Base-by-base conservation (phyloP, 2,113 vertebrate genomes). In the Tringa solitaria region DNA sequence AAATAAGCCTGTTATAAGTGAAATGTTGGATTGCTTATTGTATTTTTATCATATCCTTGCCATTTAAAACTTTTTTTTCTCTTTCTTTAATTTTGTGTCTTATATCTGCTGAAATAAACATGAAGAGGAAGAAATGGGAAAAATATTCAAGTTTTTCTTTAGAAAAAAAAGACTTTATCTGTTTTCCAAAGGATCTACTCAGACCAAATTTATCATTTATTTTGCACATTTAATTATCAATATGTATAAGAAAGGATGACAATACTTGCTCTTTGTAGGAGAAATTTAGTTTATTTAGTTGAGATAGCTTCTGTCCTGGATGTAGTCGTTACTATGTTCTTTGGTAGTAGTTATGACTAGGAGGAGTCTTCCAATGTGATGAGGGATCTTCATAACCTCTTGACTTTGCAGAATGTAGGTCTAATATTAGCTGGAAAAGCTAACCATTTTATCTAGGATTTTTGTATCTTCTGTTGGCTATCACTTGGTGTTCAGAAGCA, bases 1-100 rank as follows among this genome's bases (percentile, higher is more conserved):
- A 4, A 48, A 24, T 69, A 77, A 74, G 3, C 16, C 7, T 0
- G 2, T 73, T 84, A 41, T 28, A 69, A 20, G 1, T 2, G 2
- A 1, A 14, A 8, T 20, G 1, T 24, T 51, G 26, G 9, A 51
- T 43, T 51, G 3, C 21, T 78, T 43, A 23, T 20, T 46, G 4
- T 26, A 56, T 84, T 68, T 17, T 45, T 70, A 78, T 18, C 14
- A 33, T 43, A 78, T 7, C 9, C 15, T 8, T 79, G 7, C 5
- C 14, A 61, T 67, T 48, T 48, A 7, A 19, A 54, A 41, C 4
- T 24, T 37, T 28, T 41, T 4, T 59, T 4, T 83, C 70, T 32
- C 13, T 80, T 82, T 69, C 30, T 75, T 63, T 50, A 43, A 45
- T 75, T 87, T 64, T 90, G 7, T 84, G 17, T 61, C 18, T 70